Evolutionary conservation across 2,113 vertebrate species (phyloP), one percentile per base, ranked within the genome.

Genomic region (Brienomyrus brachyistius): DNA sequence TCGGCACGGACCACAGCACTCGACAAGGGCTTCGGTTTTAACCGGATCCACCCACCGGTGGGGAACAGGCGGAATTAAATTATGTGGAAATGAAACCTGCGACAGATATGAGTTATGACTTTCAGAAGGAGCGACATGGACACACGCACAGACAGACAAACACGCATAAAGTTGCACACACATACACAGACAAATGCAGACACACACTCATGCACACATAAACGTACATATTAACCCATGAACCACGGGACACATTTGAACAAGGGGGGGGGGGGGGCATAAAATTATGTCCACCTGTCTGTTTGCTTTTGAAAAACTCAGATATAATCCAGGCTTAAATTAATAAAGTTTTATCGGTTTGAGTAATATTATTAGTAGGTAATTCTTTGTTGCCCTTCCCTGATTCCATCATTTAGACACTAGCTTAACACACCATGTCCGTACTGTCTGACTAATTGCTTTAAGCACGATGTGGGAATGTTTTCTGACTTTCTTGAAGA

Each of bases 1-100:
- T 96, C 94, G 94, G 94, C 92, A 1, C 23, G 47, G 62, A 80
- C 40, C 62, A 74, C 17, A 45, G 77, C 31, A 27, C 54, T 77
- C 54, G 19, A 89, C n/a, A 80, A 86, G 82, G 87, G 27, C 90
- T 85, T 70, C 83, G 9, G 17, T 54, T 87, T 70, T 85, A 90
- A 85, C 77, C 87, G n/a, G 84, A 90, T 88, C 87, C 90, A 7
- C 52, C 54, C 45, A 23, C 77, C 47, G 45, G 56, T 50, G 80
- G 87, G 45, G 74, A 88, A 85, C 8, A 85, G 89, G 59, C 66
- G 21, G 85, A 90, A 90, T 90, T 90, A 62, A 87, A 90, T 90
- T 90, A 87, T 47, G 54, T 77, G 62, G 62, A 90, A 90, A 90
- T 90, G 89, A 90, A 90, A 90, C 89, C 85, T 85, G 45, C 82